Percentiles rank a stretch among this genome's conserved stretches.
Conservation (phyloP, 1,140 invertebrate genomes). For the Hycleus phaleratus region DNA sequence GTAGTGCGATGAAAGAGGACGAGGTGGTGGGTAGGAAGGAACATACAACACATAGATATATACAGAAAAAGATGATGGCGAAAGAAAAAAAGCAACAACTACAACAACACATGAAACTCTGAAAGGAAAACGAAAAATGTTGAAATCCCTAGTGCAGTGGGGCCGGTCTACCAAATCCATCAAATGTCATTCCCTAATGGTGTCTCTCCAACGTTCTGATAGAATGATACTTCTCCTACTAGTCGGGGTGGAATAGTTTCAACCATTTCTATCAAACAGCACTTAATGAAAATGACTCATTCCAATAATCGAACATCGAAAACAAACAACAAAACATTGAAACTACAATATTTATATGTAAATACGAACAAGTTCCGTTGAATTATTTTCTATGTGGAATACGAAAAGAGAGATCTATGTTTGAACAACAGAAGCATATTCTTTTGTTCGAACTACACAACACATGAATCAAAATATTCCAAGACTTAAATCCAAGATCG, state of each 20-base stretch:
- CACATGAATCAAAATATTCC: conserved; percentile 34
- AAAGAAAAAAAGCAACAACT: conserved; percentile 14
- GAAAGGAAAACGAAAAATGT: conserved; percentile 33
- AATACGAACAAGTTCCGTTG: not conserved
- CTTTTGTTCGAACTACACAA: conserved; percentile 25
- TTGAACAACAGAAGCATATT: conserved; percentile 27
- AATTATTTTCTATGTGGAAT: not conserved
- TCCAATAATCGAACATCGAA: not conserved
- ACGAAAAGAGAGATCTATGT: not conserved
- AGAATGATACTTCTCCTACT: conserved; percentile 16
- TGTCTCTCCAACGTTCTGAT: conserved; percentile 24
- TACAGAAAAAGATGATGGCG: conserved; percentile 5
- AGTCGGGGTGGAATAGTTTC: conserved; percentile 6
- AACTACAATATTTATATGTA: not conserved
- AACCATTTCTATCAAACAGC: conserved; percentile 7
- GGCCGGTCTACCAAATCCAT: conserved; percentile 28
- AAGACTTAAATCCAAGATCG: conserved; percentile 32
- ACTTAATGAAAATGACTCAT: conserved; percentile 3
- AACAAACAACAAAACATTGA: not conserved
- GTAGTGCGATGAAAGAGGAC: not conserved
- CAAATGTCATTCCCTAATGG: conserved; percentile 32
- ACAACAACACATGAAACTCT: conserved; percentile 1
- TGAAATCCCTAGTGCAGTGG: conserved; percentile 25
- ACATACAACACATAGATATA: not conserved
- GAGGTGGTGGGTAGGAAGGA: not conserved